Percentiles rank a stretch among this genome's conserved stretches.
Evolutionary conservation across 2,888 invertebrate genomes (phyloP).

Genomic region (Steinernema carpocapsae): DNA sequence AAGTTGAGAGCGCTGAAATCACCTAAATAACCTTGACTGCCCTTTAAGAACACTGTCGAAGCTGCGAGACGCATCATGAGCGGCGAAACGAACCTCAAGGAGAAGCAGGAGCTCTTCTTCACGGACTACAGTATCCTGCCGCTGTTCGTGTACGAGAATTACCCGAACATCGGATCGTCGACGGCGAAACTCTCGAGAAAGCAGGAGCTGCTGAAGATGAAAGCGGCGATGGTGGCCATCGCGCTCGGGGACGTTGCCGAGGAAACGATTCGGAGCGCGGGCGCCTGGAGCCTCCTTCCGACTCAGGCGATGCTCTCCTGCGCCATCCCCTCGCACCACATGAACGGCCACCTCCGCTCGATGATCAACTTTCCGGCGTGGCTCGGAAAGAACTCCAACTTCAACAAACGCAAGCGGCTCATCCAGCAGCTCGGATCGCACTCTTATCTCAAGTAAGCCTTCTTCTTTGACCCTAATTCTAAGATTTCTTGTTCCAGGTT

Average conservation of each 20-base stretch:
- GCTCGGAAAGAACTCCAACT: conserved; percentile 91
- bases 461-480: conserved; percentile 77
- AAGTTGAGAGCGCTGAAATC: too few species aligned
- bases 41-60: conserved; percentile 67
- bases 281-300: conserved; percentile 84
- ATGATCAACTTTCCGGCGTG: conserved; percentile 90
- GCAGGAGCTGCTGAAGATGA: conserved; percentile 77
- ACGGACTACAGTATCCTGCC: conserved; percentile 95
- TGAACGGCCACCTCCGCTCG: conserved; percentile 79
- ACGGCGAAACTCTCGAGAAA: conserved; percentile 50
- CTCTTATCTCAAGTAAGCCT: conserved; percentile 73
- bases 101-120: conserved; percentile 82
- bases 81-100: conserved; percentile 73
- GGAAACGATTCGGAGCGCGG: conserved; percentile 78
- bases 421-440: conserved; percentile 86
- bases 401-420: conserved; percentile 81
- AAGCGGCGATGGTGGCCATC: conserved; percentile 84
- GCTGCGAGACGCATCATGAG: conserved; percentile 75
- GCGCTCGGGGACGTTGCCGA: conserved; percentile 86
- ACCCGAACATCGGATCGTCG: conserved; percentile 70
- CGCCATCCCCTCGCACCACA: conserved; percentile 84
- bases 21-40: neutral
- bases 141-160: conserved; percentile 97
- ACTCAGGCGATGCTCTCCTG: conserved; percentile 85
- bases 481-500: neutral